Evolutionary conservation across 1,140 invertebrate genomes (phyloP).

Genomic region (Drosophila quadrilineata): DNA sequence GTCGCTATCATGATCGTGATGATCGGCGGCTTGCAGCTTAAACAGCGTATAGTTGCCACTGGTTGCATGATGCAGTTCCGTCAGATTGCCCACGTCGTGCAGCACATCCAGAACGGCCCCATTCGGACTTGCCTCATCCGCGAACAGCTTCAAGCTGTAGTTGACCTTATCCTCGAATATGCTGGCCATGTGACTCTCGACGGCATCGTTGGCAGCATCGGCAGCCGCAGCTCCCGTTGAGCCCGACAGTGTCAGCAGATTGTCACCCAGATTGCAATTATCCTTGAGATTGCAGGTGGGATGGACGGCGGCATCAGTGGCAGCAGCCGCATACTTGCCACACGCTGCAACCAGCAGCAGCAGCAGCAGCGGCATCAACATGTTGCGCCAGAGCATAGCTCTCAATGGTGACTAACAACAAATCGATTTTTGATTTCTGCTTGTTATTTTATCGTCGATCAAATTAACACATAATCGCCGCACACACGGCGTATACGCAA

Average conservation of each 20-base stretch:
- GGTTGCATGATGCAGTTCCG: slow-evolving; percentile 30
- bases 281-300: slow-evolving; percentile 73
- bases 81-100: slow-evolving; percentile 55
- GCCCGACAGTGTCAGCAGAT: slow-evolving; percentile 47
- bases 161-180: slow-evolving; percentile 80
- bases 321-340: not conserved
- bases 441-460: not conserved
- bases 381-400: not conserved
- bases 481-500: not conserved
- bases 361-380: not conserved
- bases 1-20: not conserved
- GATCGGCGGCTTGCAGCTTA: slow-evolving; percentile 36
- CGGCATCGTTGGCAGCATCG: slow-evolving; percentile 45
- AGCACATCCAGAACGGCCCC: slow-evolving; percentile 52
- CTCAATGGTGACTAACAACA: not conserved
- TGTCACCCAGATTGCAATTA: slow-evolving; percentile 72
- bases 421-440: not conserved
- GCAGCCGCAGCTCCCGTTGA: no score
- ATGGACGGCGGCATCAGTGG: slow-evolving; percentile 28
- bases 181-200: slow-evolving; percentile 72
- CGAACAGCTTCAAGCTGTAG: slow-evolving; percentile 71
- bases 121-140: slow-evolving; percentile 30
- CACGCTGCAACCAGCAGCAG: slow-evolving; percentile 1
- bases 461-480: slow-evolving; percentile 3
- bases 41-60: slow-evolving; percentile 46